phyloP scores from a whole-genome alignment of 2,888 invertebrate species.

The Lycaena phlaeas region DNA sequence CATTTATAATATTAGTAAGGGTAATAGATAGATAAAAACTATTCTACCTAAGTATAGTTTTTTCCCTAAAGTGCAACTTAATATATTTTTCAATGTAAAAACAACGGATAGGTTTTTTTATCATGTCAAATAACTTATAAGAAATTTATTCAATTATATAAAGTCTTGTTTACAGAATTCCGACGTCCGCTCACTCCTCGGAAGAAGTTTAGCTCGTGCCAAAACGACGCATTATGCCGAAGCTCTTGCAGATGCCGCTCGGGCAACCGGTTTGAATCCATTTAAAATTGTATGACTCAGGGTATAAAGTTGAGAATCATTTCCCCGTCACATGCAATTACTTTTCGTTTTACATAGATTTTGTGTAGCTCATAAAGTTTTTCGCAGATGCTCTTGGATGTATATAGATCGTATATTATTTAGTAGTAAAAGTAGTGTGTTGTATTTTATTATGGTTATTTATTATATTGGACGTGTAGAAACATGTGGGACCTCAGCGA shows the following conservation, averaged over 20 bases:
- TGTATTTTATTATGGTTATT: too few species aligned
- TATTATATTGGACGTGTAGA: too few species aligned
- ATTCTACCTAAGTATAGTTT: too few species aligned
- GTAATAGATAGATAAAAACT: too few species aligned
- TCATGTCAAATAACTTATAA: conserved; percentile 1
- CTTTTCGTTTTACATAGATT: not conserved
- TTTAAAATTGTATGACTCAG: not conserved
- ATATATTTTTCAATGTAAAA: too few species aligned
- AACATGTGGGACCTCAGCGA: too few species aligned
- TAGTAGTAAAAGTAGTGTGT: too few species aligned
- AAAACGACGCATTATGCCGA: conserved; percentile 69
- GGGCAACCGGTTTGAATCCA: conserved; percentile 48
- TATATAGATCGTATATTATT: not conserved
- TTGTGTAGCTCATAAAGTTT: conserved; percentile 3
- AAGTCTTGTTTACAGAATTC: conserved; percentile 28
- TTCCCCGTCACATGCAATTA: not conserved
- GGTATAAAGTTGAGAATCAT: not conserved
- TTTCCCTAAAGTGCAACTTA: too few species aligned
- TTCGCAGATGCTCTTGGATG: not conserved
- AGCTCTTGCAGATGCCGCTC: conserved; percentile 64
- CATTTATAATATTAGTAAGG: too few species aligned
- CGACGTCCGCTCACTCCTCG: conserved; percentile 67
- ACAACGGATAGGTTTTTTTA: too few species aligned
- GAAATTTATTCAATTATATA: conserved; percentile 7
- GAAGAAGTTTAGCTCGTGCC: conserved; percentile 64